A percentile compares a stretch with the other conserved stretches of the same genome.
Evolutionary conservation across 2,797 vertebrate genomes (phyloP).

Genomic region (Sphenodon punctatus): DNA sequence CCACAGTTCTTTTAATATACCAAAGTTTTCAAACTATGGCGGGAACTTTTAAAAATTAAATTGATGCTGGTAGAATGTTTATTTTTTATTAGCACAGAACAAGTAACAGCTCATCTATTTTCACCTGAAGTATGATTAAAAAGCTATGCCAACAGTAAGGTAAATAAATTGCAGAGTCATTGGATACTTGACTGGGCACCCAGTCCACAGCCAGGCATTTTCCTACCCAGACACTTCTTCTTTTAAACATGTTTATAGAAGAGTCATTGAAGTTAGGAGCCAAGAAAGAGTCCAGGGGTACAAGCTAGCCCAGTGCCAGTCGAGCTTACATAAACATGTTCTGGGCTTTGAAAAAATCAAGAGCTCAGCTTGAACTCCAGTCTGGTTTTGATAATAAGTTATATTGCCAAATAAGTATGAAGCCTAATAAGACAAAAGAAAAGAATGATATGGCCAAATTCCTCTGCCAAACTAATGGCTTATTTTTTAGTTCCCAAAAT

Average conservation of each 20-base stretch:
- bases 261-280: neutral
- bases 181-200: neutral
- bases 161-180: constrained; percentile 23
- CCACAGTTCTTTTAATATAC: neutral
- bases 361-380: neutral
- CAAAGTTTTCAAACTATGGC: neutral
- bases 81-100: neutral
- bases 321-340: constrained; percentile 28
- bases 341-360: constrained; percentile 28
- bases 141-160: neutral
- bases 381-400: constrained; percentile 29
- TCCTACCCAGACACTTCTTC: neutral
- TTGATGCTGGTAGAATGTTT: no score
- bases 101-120: neutral
- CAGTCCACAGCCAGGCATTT: neutral
- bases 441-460: constrained; percentile 17
- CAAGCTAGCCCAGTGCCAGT: neutral
- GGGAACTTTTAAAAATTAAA: no score
- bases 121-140: no score
- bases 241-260: constrained; percentile 29
- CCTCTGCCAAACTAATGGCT: constrained; percentile 16
- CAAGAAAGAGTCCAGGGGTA: neutral
- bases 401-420: constrained; percentile 30
- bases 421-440: constrained; percentile 34
- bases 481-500: constrained; percentile 29